phyloP scores from a whole-genome alignment of 2,797 vertebrate genomes.

The Otus scops region DNA sequence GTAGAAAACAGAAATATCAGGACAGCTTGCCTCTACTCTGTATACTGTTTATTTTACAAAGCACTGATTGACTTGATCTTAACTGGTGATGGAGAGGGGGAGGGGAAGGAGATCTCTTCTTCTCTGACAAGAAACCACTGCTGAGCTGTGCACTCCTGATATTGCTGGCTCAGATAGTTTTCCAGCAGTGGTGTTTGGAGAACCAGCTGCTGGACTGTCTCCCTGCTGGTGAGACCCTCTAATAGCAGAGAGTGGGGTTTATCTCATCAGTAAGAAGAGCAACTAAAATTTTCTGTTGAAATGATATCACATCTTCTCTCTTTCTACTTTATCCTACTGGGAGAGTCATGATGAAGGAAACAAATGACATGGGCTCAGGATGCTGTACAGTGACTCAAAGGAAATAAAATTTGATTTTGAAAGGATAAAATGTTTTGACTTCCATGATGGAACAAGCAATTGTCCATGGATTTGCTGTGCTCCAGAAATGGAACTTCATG shows the following conservation, averaged over 20 bases:
- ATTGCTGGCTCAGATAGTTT: not conserved
- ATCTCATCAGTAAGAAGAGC: not conserved
- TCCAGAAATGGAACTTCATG: constrained; percentile 60
- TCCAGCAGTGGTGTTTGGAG: not conserved
- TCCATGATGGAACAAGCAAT: constrained; percentile 63
- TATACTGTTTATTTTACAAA: not conserved
- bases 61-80: not conserved
- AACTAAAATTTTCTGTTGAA: not conserved
- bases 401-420: constrained; percentile 67
- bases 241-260: not conserved
- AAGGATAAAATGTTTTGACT: constrained; percentile 71
- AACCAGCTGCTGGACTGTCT: not conserved
- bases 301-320: not conserved
- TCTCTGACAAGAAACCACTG: not conserved
- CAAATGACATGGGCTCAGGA: constrained; percentile 59
- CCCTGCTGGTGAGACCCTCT: not conserved
- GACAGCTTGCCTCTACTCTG: not conserved
- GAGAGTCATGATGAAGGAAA: constrained; percentile 8
- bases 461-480: constrained; percentile 39
- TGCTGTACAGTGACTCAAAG: constrained; percentile 45
- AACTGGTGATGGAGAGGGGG: not conserved
- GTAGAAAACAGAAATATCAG: not conserved
- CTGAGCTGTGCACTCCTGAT: not conserved
- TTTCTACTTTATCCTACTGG: not conserved
- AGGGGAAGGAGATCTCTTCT: not conserved